Evolutionary conservation across 1,140 invertebrate genomes (phyloP).

Genomic region (Drosophila subpulchrella): DNA sequence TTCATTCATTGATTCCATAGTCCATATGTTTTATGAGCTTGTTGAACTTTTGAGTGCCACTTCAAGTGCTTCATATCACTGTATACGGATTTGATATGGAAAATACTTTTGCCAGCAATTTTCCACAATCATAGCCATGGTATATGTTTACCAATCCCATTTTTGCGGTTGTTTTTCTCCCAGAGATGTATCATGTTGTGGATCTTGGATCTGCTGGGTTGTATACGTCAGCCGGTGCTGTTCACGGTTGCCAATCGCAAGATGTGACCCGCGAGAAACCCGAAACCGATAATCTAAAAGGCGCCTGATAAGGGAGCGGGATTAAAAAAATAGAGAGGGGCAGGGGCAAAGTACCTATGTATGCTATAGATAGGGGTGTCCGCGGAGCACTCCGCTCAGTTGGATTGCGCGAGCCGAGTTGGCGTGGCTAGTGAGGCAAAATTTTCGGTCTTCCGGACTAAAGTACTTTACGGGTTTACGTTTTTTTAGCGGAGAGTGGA

Average conservation of each 20-base stretch:
- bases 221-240: slow-evolving; percentile 42
- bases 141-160: background rate
- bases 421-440: slow-evolving; percentile 40
- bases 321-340: slow-evolving; percentile 34
- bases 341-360: slow-evolving; percentile 14
- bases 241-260: slow-evolving; percentile 43
- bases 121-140: slow-evolving; percentile 8
- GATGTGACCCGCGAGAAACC: slow-evolving; percentile 66
- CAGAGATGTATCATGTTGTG: slow-evolving; percentile 24
- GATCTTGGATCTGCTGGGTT: background rate
- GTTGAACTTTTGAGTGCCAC: slow-evolving; percentile 16
- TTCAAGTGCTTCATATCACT: slow-evolving; percentile 20
- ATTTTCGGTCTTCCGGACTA: slow-evolving; percentile 11
- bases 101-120: slow-evolving; percentile 19
- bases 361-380: slow-evolving; percentile 62
- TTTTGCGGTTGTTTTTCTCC: slow-evolving; percentile 36
- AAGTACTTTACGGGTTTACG: slow-evolving; percentile 39
- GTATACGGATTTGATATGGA: slow-evolving; percentile 32
- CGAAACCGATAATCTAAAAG: slow-evolving; percentile 61
- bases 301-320: slow-evolving; percentile 57
- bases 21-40: slow-evolving; percentile 10
- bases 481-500: slow-evolving; percentile 40
- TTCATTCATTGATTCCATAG: background rate
- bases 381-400: slow-evolving; percentile 45
- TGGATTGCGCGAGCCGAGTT: slow-evolving; percentile 65